Evolutionary conservation across 1,140 invertebrate genomes (phyloP).

Genomic region (Metaphire vulgaris): DNA sequence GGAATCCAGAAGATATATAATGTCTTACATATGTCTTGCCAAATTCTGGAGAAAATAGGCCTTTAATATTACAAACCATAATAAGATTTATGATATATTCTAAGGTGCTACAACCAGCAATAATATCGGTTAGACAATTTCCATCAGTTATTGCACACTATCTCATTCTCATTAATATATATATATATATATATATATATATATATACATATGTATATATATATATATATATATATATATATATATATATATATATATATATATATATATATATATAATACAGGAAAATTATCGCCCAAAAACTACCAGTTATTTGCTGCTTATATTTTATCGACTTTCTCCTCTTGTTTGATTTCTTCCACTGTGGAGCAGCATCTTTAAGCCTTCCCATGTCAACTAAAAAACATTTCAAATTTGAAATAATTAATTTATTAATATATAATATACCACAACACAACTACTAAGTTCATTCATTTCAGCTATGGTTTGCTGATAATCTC

Average conservation of each 20-base stretch:
- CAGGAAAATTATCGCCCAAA: background rate
- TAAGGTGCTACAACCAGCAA: too few species aligned
- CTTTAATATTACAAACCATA: too few species aligned
- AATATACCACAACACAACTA: background rate
- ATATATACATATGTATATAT: background rate
- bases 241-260: background rate
- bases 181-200: background rate
- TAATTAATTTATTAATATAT: background rate
- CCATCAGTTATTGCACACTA: too few species aligned
- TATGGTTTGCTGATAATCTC: background rate
- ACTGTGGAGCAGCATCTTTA: background rate
- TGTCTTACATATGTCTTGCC: too few species aligned
- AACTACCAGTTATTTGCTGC: background rate
- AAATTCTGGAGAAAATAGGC: too few species aligned
- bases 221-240: background rate
- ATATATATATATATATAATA: background rate
- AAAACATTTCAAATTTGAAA: background rate
- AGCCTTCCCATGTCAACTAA: background rate
- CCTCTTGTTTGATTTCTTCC: background rate
- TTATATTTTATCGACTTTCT: background rate
- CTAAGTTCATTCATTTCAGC: background rate
- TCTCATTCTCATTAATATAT: background rate
- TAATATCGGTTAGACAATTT: too few species aligned
- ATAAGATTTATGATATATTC: too few species aligned
- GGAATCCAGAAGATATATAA: too few species aligned